These are phyloP conservation scores for Dunckerocampus dactyliophorus DNA, from an alignment of 2,113 vertebrate genomes.

Conservation along the genomic window DNA sequence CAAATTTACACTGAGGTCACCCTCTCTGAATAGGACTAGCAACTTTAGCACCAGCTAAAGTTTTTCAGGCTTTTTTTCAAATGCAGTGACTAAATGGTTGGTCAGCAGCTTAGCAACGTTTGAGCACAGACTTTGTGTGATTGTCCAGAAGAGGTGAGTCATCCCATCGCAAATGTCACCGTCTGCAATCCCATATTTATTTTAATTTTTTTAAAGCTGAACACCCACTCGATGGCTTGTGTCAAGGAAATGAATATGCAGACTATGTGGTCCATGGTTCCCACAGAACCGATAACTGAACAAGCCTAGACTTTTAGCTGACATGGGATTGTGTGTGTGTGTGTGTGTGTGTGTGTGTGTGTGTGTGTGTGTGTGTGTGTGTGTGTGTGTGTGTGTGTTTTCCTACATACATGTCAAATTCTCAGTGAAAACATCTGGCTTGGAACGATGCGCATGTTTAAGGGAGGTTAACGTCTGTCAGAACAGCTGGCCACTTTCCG, in stretches of 20 bases:
- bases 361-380: no score
- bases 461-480: conserved; percentile 25
- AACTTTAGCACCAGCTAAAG: conserved; percentile 12
- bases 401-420: conserved; percentile 14
- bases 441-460: conserved; percentile 18
- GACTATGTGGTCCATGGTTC: conserved; percentile 31
- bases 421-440: conserved; percentile 50
- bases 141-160: conserved; percentile 41
- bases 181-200: conserved; percentile 12
- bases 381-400: no score
- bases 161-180: conserved; percentile 17
- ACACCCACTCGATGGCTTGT: conserved; percentile 25
- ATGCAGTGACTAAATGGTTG: background rate
- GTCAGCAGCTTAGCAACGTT: conserved; percentile 10
- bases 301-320: conserved; percentile 18
- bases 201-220: conserved; percentile 10
- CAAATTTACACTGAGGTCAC: conserved; percentile 1
- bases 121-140: background rate
- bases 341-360: no score
- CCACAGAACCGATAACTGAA: conserved; percentile 44
- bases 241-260: conserved; percentile 29
- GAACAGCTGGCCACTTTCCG: conserved; percentile 29
- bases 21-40: background rate
- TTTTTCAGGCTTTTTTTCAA: background rate
- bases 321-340: conserved; percentile 16